Evolutionary conservation across 2,888 invertebrate species (phyloP), one percentile per base, ranked within the genome.

Genomic region (Aporophyla nigra): DNA sequence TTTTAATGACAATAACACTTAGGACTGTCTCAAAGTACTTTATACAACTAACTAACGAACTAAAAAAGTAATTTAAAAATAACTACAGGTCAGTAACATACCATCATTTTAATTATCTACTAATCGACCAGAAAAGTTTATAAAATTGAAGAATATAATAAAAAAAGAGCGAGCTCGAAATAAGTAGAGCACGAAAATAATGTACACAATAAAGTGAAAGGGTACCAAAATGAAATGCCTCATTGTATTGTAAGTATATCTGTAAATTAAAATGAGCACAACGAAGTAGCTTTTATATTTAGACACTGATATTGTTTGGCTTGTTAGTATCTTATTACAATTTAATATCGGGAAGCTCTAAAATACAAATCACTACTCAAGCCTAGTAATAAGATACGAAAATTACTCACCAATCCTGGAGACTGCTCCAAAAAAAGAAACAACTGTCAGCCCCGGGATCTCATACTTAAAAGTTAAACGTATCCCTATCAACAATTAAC

Each of bases 171-270:
- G 90, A 93, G 90, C 91, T 89, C 81, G 81, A 88, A 93, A 88
- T 95, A 96, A 96, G 96, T 96, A 94, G 96, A 96, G 96, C 96
- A 96, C 95, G 94, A 95, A 95, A 95, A 93, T 94, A 94, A 90
- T 93, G 93, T 93, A 94, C 93, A 94, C 94, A 94, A 94, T 94
- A 93, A 96, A 96, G 96, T 96, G 96, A 96, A 96, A 96, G 96
- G 96, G 94, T 94, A 92, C 92, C 92, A 88, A 94, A 93, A 92
- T 87, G 86, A 89, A 91, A 90, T 88, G 87, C 87, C 82, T 88
- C 87, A 87, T 89, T 91, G 89, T 89, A 84, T 77, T 78, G 78
- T 79, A 83, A 79, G 80, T 71, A 33, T 65, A 75, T 58, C 46
- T 70, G 65, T 24, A 74, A 71, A 78, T 76, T 61, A 58, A 63